Percentiles rank a stretch among this genome's conserved stretches.
Conservation (phyloP, 2,797 vertebrate species). For the Callimico goeldii region DNA sequence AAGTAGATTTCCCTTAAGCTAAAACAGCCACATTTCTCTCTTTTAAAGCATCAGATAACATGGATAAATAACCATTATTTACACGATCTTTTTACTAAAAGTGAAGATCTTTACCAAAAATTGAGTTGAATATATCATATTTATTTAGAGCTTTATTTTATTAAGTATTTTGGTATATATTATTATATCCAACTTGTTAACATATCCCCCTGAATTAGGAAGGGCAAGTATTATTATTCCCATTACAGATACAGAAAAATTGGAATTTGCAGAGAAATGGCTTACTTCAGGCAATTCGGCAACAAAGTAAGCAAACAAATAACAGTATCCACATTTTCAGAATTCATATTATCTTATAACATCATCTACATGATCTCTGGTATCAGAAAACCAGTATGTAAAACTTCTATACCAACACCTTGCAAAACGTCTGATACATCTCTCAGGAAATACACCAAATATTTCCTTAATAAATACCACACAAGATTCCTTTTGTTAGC, state of each 20-base stretch:
- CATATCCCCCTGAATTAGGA: neutral
- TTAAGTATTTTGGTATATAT: neutral
- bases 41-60: constrained; percentile 7
- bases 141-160: constrained; percentile 16
- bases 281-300: neutral
- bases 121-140: neutral
- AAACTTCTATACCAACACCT: neutral
- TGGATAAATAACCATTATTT: constrained; percentile 32
- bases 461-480: neutral
- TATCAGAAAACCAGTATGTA: neutral
- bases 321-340: neutral
- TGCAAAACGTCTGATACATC: neutral
- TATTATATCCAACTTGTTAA: neutral
- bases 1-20: constrained; percentile 39
- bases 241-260: neutral
- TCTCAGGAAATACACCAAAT: neutral
- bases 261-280: neutral
- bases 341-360: neutral
- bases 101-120: constrained; percentile 48
- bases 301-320: neutral
- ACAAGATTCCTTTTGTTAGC: neutral
- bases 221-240: neutral
- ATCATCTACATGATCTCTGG: neutral
- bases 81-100: neutral
- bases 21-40: neutral